Conservation (phyloP, 2,113 vertebrate genomes). For the Leptocoma aspasia region DNA sequence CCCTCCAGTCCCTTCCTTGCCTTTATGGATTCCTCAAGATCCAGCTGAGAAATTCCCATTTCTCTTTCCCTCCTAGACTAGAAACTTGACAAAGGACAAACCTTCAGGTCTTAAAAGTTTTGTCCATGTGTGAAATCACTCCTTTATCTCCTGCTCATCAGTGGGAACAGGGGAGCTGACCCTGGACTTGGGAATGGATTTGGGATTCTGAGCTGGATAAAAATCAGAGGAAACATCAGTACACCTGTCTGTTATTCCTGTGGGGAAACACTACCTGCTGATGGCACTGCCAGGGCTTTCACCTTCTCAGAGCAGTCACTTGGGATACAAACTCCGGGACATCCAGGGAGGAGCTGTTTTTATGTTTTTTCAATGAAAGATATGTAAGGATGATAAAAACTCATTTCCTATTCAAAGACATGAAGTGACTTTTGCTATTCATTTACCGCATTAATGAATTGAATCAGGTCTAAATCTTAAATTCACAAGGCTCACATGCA, state of each 20-base stretch:
- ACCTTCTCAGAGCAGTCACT: background rate
- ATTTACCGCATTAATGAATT: background rate
- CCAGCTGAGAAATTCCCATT: background rate
- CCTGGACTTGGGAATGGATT: background rate
- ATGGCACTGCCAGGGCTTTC: background rate
- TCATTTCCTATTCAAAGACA: background rate
- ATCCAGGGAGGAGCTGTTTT: background rate
- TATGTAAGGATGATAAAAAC: background rate
- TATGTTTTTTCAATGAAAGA: background rate
- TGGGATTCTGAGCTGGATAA: background rate
- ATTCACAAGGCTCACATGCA: accelerated
- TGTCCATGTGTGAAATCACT: background rate
- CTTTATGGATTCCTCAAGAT: background rate
- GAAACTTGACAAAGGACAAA: background rate
- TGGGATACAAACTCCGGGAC: background rate
- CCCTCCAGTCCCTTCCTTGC: background rate
- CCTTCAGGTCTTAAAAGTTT: background rate
- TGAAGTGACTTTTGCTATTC: background rate
- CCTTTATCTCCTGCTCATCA: background rate
- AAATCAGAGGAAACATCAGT: background rate
- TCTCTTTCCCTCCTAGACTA: background rate
- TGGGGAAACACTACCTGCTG: background rate
- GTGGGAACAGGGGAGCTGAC: background rate
- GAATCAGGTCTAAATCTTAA: background rate
- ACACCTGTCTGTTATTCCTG: background rate